phyloP scores from a whole-genome alignment of 2,113 vertebrate species.

The Osmerus eperlanus region DNA sequence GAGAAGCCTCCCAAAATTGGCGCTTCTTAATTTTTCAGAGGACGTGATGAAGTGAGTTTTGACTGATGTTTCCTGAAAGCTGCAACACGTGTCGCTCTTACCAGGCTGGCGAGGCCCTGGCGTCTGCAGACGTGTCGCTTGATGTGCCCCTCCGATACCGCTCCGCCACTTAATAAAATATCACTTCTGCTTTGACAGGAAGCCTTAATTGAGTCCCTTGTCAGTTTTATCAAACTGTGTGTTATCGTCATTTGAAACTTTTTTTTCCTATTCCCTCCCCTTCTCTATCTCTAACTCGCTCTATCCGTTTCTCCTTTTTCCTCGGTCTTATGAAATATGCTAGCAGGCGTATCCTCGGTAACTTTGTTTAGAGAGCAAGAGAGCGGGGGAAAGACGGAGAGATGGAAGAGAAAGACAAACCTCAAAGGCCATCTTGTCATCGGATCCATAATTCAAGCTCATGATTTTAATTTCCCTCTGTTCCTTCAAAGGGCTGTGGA shows the following conservation, averaged over 20 bases:
- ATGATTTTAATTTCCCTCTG: constrained; percentile 84
- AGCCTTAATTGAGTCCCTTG: constrained; percentile 83
- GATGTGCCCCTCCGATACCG: constrained; percentile 72
- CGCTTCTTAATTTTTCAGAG: constrained; percentile 71
- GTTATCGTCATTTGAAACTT: constrained; percentile 77
- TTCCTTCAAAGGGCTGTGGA: constrained; percentile 74
- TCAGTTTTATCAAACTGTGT: constrained; percentile 83
- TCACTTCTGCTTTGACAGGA: constrained; percentile 75
- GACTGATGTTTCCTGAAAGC: constrained; percentile 80
- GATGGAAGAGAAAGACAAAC: constrained; percentile 44
- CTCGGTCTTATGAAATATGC: constrained; percentile 65
- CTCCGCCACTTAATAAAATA: constrained; percentile 80
- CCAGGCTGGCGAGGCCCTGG: constrained; percentile 60
- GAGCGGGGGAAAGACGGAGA: constrained; percentile 36
- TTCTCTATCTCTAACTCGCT: constrained; percentile 37
- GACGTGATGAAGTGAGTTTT: constrained; percentile 73
- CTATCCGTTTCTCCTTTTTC: constrained; percentile 26
- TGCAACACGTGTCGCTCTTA: constrained; percentile 79
- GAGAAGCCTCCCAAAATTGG: constrained; percentile 68
- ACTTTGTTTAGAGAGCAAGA: constrained; percentile 60
- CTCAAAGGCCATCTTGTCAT: constrained; percentile 72
- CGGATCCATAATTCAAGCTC: constrained; percentile 80
- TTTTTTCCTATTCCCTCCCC: constrained; percentile 33
- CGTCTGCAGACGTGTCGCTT: constrained; percentile 78
- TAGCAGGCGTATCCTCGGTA: constrained; percentile 61